phyloP scores from a whole-genome alignment of 2,888 invertebrate species.

The Tuta absoluta region DNA sequence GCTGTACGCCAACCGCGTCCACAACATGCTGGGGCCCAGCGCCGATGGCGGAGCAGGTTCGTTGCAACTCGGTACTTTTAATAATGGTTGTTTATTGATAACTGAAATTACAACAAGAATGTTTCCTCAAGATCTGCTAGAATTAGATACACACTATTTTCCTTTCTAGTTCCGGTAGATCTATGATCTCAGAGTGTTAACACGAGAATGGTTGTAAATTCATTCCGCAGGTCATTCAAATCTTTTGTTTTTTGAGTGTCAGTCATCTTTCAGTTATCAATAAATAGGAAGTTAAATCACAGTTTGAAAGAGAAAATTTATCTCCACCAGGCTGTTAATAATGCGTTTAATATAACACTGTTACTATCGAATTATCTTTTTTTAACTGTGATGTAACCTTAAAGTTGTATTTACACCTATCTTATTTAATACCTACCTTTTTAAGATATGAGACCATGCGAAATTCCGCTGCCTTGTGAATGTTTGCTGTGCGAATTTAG shows the following conservation, averaged over 20 bases:
- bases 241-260: too few relatives aligned
- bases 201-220: too few relatives aligned
- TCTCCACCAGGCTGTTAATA: background rate
- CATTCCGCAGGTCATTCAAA: too few relatives aligned
- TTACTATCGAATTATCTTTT: background rate
- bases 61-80: conserved; percentile 39
- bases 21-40: conserved; percentile 96
- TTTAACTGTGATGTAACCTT: background rate
- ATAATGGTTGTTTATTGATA: conserved; percentile 5
- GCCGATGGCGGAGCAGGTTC: conserved; percentile 94
- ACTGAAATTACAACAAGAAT: background rate
- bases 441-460: background rate
- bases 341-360: background rate
- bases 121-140: too few relatives aligned
- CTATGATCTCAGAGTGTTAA: too few relatives aligned
- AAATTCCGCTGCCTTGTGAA: conserved; percentile 9
- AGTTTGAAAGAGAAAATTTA: background rate
- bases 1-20: conserved; percentile 94
- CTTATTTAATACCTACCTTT: background rate
- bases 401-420: background rate
- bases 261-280: conserved; percentile 7
- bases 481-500: conserved; percentile 7
- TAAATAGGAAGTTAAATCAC: conserved; percentile 6
- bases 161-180: too few relatives aligned
- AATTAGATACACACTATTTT: too few relatives aligned